A percentile compares a stretch with the other conserved stretches of the same genome.
These are phyloP conservation scores for Enteromius treurensis DNA, from an alignment of 2,797 vertebrate genomes.

Conservation along the genomic window DNA sequence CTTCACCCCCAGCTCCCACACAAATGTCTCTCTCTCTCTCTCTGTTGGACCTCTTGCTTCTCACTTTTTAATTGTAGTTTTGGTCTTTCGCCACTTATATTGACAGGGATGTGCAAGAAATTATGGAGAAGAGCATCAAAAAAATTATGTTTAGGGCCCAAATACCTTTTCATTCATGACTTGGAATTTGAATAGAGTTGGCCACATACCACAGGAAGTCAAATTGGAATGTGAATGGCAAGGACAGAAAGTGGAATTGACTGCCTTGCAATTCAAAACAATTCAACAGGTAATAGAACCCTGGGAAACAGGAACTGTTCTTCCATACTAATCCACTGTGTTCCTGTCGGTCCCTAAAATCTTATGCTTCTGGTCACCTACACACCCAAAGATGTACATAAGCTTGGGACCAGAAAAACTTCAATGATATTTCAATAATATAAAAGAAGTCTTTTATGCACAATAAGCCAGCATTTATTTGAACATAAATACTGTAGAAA, in stretches of 20 bases:
- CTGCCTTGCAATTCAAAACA: constrained; percentile 3
- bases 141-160: neutral
- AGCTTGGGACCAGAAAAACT: neutral
- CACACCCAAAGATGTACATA: neutral
- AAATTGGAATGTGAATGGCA: constrained; percentile 24
- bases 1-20: constrained; percentile 43
- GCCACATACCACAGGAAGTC: constrained; percentile 3
- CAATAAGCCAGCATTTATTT: neutral
- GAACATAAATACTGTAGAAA: neutral
- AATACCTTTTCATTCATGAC: neutral
- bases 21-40: constrained; percentile 17
- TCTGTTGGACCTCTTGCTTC: neutral
- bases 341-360: neutral
- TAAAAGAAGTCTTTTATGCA: neutral
- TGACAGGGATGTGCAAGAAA: neutral
- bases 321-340: neutral
- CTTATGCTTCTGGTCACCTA: neutral
- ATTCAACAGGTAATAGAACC: neutral
- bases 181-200: constrained; percentile 8
- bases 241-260: neutral
- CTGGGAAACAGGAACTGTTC: neutral
- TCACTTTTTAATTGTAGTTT: constrained; percentile 2
- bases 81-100: neutral
- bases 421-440: no score
- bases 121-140: neutral